phyloP scores from a whole-genome alignment of 2,888 invertebrate genomes.

The Pheosia gnoma region DNA sequence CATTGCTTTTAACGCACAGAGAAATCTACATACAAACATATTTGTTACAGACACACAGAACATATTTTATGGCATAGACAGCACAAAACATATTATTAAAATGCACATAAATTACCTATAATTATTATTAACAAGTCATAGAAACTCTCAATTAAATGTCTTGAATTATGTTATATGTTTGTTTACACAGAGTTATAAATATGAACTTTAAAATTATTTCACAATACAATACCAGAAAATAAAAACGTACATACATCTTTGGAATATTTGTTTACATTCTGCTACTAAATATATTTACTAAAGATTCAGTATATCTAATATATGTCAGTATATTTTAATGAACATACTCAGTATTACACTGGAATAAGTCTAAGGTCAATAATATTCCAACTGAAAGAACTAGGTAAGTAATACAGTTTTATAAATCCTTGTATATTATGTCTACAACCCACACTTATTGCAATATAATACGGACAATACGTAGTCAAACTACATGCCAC shows the following conservation, averaged over 20 bases:
- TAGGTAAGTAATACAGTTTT: not conserved
- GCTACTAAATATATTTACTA: constrained; percentile 25
- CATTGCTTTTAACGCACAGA: not conserved
- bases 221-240: constrained; percentile 18
- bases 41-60: constrained; percentile 29
- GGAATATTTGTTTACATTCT: constrained; percentile 42
- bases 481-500: constrained; percentile 63
- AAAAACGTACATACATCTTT: constrained; percentile 45
- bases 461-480: constrained; percentile 49
- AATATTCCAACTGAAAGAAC: not conserved
- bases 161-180: constrained; percentile 12
- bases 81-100: constrained; percentile 36
- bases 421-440: constrained; percentile 16
- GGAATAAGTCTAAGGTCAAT: not conserved
- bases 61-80: constrained; percentile 35
- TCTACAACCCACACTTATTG: constrained; percentile 44
- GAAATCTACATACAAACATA: constrained; percentile 15
- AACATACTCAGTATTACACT: constrained; percentile 8
- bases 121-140: constrained; percentile 39
- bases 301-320: constrained; percentile 21
- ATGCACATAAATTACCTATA: constrained; percentile 48
- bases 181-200: constrained; percentile 15
- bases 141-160: constrained; percentile 18
- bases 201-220: constrained; percentile 17
- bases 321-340: constrained; percentile 4